Conservation (phyloP, 2,113 vertebrate genomes). For the Heterotis niloticus region DNA sequence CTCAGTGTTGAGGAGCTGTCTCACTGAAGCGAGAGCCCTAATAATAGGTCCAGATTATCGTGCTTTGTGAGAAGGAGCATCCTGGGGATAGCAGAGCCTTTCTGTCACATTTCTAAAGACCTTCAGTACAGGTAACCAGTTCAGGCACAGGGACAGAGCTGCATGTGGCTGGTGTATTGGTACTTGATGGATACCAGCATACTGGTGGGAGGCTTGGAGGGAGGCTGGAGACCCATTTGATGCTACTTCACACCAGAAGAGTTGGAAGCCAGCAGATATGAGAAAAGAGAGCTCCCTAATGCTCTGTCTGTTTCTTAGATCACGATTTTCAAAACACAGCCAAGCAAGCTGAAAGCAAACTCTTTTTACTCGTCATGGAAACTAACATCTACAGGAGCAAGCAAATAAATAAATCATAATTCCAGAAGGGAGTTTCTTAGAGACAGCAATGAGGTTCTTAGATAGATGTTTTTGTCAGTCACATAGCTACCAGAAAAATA, state of each 20-base stretch:
- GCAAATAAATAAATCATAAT: too few species aligned
- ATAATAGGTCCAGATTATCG: constrained; percentile 15
- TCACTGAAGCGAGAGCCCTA: neutral
- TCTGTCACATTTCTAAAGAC: neutral
- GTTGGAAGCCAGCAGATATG: neutral
- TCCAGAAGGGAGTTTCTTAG: too few species aligned
- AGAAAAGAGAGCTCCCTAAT: neutral
- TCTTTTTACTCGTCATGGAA: too few species aligned
- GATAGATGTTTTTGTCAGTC: too few species aligned
- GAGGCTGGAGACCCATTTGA: neutral
- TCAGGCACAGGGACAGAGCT: neutral
- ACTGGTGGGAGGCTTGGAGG: neutral
- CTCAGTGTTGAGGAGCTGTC: neutral
- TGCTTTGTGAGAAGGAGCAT: neutral
- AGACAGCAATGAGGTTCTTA: too few species aligned
- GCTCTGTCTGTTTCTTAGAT: too few species aligned
- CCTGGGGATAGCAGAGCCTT: neutral
- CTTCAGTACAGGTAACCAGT: neutral
- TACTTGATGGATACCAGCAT: neutral
- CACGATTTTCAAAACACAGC: too few species aligned
- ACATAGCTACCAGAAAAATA: too few species aligned
- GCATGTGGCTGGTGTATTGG: too few species aligned
- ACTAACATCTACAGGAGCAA: too few species aligned
- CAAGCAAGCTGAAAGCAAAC: too few species aligned
- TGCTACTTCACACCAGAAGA: neutral